Percentiles rank a stretch among this genome's conserved stretches.
These are phyloP conservation scores for Nymphalis io DNA, from an alignment of 1,140 invertebrate species.

Conservation along the genomic window DNA sequence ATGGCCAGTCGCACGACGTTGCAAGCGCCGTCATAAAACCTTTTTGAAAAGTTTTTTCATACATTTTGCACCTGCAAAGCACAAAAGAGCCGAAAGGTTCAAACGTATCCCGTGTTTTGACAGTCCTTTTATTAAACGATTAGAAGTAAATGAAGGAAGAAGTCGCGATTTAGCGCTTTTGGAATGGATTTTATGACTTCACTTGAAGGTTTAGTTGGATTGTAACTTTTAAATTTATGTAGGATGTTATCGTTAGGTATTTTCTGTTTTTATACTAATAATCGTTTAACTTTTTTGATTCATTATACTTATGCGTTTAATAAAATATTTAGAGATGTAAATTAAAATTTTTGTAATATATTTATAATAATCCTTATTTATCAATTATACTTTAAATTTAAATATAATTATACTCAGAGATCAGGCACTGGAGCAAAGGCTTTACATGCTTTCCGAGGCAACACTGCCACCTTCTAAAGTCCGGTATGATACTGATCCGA, in stretches of 20 bases:
- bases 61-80: constrained; percentile 58
- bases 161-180: constrained; percentile 21
- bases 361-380: too few relatives aligned
- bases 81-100: constrained; percentile 42
- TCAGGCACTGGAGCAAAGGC: too few relatives aligned
- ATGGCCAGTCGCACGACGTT: constrained; percentile 40
- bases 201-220: constrained; percentile 10
- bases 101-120: constrained; percentile 54
- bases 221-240: constrained; percentile 1
- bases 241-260: not conserved
- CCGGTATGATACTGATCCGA: too few relatives aligned
- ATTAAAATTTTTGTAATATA: too few relatives aligned
- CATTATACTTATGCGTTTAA: too few relatives aligned
- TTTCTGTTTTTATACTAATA: not conserved
- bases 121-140: constrained; percentile 46
- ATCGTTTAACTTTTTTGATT: too few relatives aligned
- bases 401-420: too few relatives aligned
- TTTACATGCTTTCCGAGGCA: too few relatives aligned
- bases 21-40: constrained; percentile 59
- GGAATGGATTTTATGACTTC: constrained; percentile 34
- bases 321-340: too few relatives aligned
- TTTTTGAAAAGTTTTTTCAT: constrained; percentile 47
- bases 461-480: too few relatives aligned
- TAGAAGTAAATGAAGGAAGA: constrained; percentile 40
- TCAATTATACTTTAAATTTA: too few relatives aligned